Percentiles rank a stretch among this genome's conserved stretches.
Conservation (phyloP, 2,888 invertebrate genomes). For the Orthosia gracilis region DNA sequence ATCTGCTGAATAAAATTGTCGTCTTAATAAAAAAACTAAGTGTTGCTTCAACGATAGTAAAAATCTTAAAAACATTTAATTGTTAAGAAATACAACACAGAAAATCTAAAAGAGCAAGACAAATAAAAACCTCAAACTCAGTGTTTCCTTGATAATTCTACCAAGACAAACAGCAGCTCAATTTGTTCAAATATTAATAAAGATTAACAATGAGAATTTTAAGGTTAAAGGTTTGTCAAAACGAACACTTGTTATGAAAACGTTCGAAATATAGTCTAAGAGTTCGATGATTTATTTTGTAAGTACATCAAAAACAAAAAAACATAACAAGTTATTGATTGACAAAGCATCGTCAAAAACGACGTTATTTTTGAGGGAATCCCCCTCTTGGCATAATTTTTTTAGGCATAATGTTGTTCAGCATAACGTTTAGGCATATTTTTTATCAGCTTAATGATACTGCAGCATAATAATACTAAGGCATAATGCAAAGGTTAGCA, state of each 20-base stretch:
- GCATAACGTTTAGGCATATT: no score
- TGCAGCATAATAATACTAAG: no score
- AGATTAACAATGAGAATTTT: not conserved
- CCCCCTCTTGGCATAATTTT: no score
- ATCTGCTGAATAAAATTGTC: no score
- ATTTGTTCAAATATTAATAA: not conserved
- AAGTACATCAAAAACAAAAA: not conserved
- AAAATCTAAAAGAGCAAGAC: not conserved
- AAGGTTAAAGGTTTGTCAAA: not conserved
- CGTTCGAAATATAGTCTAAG: not conserved
- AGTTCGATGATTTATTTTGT: not conserved
- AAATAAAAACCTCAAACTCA: not conserved
- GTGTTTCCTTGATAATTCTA: not conserved
- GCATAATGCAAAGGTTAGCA: no score
- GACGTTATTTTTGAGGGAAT: no score
- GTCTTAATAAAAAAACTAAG: no score
- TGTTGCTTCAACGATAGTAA: no score
- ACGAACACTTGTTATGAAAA: not conserved
- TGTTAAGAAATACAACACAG: no score
- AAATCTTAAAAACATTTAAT: no score
- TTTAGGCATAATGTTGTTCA: no score
- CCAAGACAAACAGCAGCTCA: not conserved
- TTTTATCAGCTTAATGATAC: no score
- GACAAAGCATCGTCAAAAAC: not conserved
- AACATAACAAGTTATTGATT: not conserved